Evolutionary conservation across 2,797 vertebrate genomes (phyloP).

Genomic region (Apogon hyalosoma): DNA sequence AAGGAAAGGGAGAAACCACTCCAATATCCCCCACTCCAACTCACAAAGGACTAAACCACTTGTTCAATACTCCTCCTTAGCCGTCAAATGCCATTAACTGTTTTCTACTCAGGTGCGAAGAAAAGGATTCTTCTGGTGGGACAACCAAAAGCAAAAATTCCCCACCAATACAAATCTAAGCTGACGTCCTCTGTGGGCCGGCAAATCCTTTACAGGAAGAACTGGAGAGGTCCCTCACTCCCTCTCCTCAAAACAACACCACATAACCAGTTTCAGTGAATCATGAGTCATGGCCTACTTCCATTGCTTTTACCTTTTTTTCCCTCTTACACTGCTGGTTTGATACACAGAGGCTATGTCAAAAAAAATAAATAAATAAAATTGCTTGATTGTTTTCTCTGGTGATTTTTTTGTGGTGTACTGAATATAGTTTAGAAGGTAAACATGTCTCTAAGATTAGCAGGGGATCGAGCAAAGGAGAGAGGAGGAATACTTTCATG

Average conservation of each 20-base stretch:
- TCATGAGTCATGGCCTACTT: conserved; percentile 80
- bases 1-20: conserved; percentile 48
- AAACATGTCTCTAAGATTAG: conserved; percentile 62
- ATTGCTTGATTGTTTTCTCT: conserved; percentile 58
- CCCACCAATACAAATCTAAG: conserved; percentile 70
- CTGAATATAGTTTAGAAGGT: conserved; percentile 60
- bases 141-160: conserved; percentile 51
- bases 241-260: conserved; percentile 68
- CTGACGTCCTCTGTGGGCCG: conserved; percentile 70
- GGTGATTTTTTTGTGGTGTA: conserved; percentile 46
- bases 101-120: conserved; percentile 60
- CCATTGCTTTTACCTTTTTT: conserved; percentile 59
- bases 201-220: conserved; percentile 68
- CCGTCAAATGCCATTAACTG: conserved; percentile 73
- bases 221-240: conserved; percentile 66
- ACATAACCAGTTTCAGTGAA: conserved; percentile 65
- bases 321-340: conserved; percentile 42
- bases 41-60: conserved; percentile 63
- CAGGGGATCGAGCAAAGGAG: conserved; percentile 44
- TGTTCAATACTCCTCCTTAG: conserved; percentile 59
- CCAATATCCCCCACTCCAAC: conserved; percentile 38
- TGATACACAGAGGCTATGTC: conserved; percentile 66
- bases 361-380: conserved; percentile 38
- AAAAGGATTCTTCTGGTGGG: conserved; percentile 58
- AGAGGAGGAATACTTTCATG: conserved; percentile 33